Base-by-base conservation (phyloP, 2,888 invertebrate species). In the Dione vanillae region DNA sequence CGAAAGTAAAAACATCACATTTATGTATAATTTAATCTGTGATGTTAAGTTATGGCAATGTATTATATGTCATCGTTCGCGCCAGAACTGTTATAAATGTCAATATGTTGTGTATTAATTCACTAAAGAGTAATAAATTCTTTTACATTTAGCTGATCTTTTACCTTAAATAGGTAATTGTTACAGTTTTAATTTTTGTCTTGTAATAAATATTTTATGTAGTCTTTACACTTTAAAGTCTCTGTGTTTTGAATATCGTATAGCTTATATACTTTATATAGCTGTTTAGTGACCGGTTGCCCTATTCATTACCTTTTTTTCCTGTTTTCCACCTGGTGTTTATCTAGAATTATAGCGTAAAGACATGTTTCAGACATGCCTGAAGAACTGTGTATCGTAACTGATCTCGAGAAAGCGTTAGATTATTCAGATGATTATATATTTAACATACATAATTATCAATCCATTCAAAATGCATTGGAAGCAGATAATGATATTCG, bases 21-120 rank as follows among this genome's bases (percentile, higher is more conserved):
- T 27, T 52, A 52, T 52, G 1, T 35, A 16, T 0, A 37, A 10
- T 35, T 54, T 16, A 0, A 16, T 11, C 2, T 35, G 14, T 10
- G 0, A 10, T 10, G 6, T 61, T 27, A 27, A 7, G 1, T 58
- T 49, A 59, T 71, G 68, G 69, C 71, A 69, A 65, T 52, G 40
- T 61, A 27, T 61, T 49, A 5, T 3, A 20, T 68, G 73, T 70
- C 73, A 73, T 20, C 43, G 56, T 74, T 74, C 90, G 90, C 90
- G 89, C 90, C 89, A 89, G 86, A 89, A 88, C 80, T 80, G 79
- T 77, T 80, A 69, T 72, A 72, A 67, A 75, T 61, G 75, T 73
- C 75, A 70, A 69, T 62, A 65, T 68, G 51, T 69, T 67, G 52
- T 61, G 27, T 61, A n/a, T 56, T 37, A 56, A 37, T 56, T 43